Percentiles rank a stretch among this genome's conserved stretches.
Conservation (phyloP, 2,888 invertebrate genomes). For the Oscheius sp. region DNA sequence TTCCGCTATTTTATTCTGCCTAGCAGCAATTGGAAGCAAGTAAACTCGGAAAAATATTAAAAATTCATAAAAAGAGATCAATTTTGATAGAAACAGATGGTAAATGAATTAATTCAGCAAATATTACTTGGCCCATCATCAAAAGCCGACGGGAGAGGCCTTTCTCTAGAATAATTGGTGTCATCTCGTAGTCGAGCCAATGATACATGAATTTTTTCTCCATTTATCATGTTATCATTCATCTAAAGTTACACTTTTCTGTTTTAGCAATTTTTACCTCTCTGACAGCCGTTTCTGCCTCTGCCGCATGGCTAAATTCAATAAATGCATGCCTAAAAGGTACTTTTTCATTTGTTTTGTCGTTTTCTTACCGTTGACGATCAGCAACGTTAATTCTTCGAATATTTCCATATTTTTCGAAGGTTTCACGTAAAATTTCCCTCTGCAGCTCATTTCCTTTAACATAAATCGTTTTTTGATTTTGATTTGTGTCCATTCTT, state of each 20-base stretch:
- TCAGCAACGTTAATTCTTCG: constrained; percentile 39
- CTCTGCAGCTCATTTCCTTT: constrained; percentile 22
- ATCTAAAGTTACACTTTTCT: constrained; percentile 39
- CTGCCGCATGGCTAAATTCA: constrained; percentile 5
- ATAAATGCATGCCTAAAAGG: constrained; percentile 30
- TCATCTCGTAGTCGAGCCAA: constrained; percentile 41
- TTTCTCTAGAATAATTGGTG: not conserved
- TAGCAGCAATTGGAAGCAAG: no score
- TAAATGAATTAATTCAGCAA: not conserved
- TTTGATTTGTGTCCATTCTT: not conserved
- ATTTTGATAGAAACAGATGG: not conserved
- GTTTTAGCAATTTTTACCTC: not conserved
- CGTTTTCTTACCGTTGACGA: constrained; percentile 21
- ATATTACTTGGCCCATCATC: constrained; percentile 8
- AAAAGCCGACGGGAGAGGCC: not conserved
- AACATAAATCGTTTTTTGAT: constrained; percentile 17
- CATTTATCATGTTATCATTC: constrained; percentile 45
- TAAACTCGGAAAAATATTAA: no score
- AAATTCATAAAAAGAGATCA: not conserved
- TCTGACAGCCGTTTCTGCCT: constrained; percentile 26
- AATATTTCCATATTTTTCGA: constrained; percentile 38
- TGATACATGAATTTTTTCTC: constrained; percentile 43
- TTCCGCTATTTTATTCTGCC: no score
- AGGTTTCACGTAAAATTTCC: constrained; percentile 34
- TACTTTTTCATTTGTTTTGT: no score